Percentiles rank a stretch among this genome's conserved stretches.
Evolutionary conservation across 2,113 vertebrate genomes (phyloP).

Genomic region (Spermophilus dauricus): DNA sequence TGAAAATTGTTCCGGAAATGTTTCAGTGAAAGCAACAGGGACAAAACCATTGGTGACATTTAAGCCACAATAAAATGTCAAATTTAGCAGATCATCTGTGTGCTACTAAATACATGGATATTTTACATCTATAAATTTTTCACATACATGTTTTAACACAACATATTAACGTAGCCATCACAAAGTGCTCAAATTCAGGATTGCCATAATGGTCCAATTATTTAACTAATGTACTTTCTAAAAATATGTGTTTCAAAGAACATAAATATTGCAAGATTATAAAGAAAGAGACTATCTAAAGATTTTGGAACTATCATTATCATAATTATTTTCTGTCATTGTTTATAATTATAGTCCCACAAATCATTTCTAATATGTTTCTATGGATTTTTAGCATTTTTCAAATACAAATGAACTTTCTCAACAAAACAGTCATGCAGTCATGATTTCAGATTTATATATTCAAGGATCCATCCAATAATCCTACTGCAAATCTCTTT

Average conservation of each 20-base stretch:
- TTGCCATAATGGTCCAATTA: background rate
- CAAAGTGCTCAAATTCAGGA: background rate
- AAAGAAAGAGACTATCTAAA: conserved; percentile 54
- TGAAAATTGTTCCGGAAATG: conserved; percentile 40
- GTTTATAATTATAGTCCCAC: conserved; percentile 42
- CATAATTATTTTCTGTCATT: conserved; percentile 63
- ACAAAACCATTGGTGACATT: background rate
- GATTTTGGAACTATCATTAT: background rate
- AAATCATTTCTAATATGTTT: conserved; percentile 60
- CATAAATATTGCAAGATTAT: conserved; percentile 37
- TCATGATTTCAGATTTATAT: conserved; percentile 33
- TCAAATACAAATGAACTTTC: conserved; percentile 58
- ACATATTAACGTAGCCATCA: background rate
- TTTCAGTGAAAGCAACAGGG: background rate
- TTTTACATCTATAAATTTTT: conserved; percentile 18
- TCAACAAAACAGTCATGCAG: conserved; percentile 30
- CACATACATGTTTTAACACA: background rate
- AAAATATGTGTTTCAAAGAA: background rate
- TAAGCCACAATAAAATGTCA: conserved; percentile 22
- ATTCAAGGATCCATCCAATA: conserved; percentile 16
- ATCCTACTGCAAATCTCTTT: background rate
- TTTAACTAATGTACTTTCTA: background rate
- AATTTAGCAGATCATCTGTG: conserved; percentile 35
- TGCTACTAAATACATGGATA: background rate
- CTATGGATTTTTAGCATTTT: conserved; percentile 36